These are phyloP conservation scores for Propithecus perrieri DNA, from an alignment of 2,797 vertebrate genomes.

Conservation along the genomic window DNA sequence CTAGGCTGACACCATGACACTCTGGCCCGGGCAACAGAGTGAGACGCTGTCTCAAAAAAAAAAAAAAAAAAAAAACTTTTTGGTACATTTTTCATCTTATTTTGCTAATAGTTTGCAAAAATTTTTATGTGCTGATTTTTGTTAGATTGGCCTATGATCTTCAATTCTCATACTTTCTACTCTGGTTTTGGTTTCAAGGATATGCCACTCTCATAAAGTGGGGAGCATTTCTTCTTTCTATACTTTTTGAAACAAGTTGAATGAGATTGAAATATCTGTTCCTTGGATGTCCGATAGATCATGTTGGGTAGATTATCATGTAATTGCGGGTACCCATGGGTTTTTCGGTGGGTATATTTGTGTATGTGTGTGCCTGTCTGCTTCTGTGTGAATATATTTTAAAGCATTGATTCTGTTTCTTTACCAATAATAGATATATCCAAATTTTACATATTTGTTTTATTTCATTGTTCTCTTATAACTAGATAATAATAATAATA, in stretches of 20 bases:
- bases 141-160: not conserved
- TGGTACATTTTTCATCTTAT: not conserved
- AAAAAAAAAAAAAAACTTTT: not conserved
- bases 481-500: not conserved
- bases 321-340: not conserved
- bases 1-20: too few relatives aligned
- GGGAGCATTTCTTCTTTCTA: conserved; percentile 38
- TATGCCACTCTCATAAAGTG: not conserved
- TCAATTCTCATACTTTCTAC: not conserved
- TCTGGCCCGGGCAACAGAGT: too few relatives aligned
- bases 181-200: not conserved
- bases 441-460: not conserved
- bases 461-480: not conserved
- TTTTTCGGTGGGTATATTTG: conserved; percentile 6
- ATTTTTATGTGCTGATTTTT: not conserved
- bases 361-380: not conserved
- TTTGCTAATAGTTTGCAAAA: not conserved
- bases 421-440: not conserved
- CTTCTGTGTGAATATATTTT: not conserved
- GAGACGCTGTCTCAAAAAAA: too few relatives aligned
- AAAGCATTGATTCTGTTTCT: not conserved
- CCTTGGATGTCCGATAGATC: not conserved
- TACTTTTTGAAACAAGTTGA: conserved; percentile 35
- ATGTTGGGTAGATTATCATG: not conserved
- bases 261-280: conserved; percentile 56